Conservation (phyloP, 2,888 invertebrate genomes). For the Gibbula magus region DNA sequence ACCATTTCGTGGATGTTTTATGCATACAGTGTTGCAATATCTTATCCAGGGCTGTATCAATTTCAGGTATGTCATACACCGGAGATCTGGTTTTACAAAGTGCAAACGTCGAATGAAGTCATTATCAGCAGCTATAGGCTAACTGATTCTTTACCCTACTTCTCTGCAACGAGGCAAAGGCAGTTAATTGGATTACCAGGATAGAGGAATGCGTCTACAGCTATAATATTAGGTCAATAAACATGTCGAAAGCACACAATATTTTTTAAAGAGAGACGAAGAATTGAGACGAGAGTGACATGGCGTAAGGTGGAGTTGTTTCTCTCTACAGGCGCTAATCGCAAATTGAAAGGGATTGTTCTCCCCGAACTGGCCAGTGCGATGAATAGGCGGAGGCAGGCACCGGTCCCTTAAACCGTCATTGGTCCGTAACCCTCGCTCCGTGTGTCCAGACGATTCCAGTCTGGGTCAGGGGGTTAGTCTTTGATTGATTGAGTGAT, state of each 20-base stretch:
- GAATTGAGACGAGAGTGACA: neutral
- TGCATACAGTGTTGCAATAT: no score
- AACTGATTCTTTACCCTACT: neutral
- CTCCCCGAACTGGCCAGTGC: neutral
- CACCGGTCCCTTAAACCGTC: neutral
- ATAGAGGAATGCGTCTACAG: neutral
- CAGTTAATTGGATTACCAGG: constrained; percentile 1
- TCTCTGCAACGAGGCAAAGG: neutral
- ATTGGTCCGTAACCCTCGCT: neutral
- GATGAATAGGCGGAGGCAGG: neutral
- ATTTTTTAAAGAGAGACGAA: neutral
- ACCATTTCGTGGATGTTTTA: no score
- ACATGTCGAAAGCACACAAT: neutral
- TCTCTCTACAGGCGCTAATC: neutral
- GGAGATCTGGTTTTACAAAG: no score
- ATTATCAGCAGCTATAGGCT: neutral
- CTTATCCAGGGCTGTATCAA: no score
- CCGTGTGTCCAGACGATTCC: neutral
- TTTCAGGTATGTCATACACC: no score
- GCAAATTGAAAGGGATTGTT: constrained; percentile 13
- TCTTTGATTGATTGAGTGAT: neutral
- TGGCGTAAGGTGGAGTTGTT: neutral
- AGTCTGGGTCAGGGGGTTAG: neutral
- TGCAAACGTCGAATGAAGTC: neutral
- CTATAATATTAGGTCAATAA: constrained; percentile 1